A percentile compares a stretch with the other conserved stretches of the same genome.
phyloP scores from a whole-genome alignment of 2,888 invertebrate genomes.

The Dolomedes plantarius region DNA sequence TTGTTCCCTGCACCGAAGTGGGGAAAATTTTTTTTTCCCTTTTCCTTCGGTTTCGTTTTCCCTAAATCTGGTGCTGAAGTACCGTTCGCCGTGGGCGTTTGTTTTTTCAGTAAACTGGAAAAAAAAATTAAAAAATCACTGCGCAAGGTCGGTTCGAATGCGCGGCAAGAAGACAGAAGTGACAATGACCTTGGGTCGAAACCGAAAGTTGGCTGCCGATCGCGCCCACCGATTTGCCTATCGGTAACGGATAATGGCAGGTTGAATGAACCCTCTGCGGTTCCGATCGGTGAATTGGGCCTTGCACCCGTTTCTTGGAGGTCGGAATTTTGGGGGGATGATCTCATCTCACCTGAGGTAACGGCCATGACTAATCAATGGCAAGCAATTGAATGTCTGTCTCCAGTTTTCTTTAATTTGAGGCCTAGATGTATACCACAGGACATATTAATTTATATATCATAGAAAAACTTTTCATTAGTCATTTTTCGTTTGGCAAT shows the following conservation, averaged over 20 bases:
- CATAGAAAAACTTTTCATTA: too few relatives aligned
- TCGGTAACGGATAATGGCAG: neutral
- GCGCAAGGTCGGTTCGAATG: conserved; percentile 28
- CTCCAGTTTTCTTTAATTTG: too few relatives aligned
- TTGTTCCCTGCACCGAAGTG: too few relatives aligned
- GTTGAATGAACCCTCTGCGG: neutral
- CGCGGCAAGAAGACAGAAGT: neutral
- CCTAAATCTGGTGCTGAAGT: neutral
- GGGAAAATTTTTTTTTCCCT: conserved; percentile 42
- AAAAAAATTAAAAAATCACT: too few relatives aligned
- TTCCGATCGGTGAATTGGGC: too few relatives aligned
- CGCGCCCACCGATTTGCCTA: neutral
- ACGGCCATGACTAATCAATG: too few relatives aligned
- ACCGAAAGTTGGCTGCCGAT: neutral
- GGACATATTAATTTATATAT: too few relatives aligned
- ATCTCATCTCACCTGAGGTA: too few relatives aligned
- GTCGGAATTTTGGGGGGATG: neutral
- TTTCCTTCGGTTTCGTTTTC: neutral
- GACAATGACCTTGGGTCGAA: conserved; percentile 67
- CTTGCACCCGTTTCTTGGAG: neutral
- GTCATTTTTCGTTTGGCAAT: too few relatives aligned
- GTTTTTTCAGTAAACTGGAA: neutral
- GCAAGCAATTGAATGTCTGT: too few relatives aligned
- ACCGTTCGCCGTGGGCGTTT: neutral
- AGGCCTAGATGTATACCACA: too few relatives aligned